Conservation (phyloP, 2,797 vertebrate genomes). For the Lerista edwardsae region DNA sequence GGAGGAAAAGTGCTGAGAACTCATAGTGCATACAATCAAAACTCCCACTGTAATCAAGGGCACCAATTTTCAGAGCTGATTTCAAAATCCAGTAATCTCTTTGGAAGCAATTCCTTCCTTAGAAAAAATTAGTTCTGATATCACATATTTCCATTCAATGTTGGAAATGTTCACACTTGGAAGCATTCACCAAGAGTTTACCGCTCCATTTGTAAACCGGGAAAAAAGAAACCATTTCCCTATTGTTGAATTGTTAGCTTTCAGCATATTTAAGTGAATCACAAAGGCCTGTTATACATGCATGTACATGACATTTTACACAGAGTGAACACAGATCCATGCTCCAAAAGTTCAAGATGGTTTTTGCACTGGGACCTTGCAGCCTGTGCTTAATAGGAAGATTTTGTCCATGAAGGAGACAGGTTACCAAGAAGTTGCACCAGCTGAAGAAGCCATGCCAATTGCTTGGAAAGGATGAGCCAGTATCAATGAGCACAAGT, state of each 20-base stretch:
- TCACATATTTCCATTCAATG: not conserved
- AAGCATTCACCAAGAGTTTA: not conserved
- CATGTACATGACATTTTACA: too few relatives aligned
- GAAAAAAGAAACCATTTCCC: not conserved
- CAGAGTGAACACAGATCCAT: too few relatives aligned
- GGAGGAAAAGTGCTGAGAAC: conserved; percentile 9
- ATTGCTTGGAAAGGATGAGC: too few relatives aligned
- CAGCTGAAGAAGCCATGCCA: too few relatives aligned
- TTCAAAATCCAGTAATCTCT: conserved; percentile 13
- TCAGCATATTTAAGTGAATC: not conserved
- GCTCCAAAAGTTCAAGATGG: too few relatives aligned
- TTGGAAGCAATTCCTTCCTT: not conserved
- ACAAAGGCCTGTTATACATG: too few relatives aligned
- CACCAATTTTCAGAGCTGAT: conserved; percentile 28
- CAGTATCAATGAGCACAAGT: too few relatives aligned
- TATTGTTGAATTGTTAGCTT: not conserved
- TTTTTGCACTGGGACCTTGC: too few relatives aligned
- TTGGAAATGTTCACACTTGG: not conserved
- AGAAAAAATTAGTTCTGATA: not conserved
- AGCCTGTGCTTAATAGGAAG: too few relatives aligned
- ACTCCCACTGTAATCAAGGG: not conserved
- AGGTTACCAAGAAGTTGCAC: too few relatives aligned
- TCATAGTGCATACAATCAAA: conserved; percentile 50
- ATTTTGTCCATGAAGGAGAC: too few relatives aligned
- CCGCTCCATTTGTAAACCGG: not conserved